A percentile compares a stretch with the other conserved stretches of the same genome.
Conservation (phyloP, 2,113 vertebrate genomes). For the Gnathonemus longibarbis region DNA sequence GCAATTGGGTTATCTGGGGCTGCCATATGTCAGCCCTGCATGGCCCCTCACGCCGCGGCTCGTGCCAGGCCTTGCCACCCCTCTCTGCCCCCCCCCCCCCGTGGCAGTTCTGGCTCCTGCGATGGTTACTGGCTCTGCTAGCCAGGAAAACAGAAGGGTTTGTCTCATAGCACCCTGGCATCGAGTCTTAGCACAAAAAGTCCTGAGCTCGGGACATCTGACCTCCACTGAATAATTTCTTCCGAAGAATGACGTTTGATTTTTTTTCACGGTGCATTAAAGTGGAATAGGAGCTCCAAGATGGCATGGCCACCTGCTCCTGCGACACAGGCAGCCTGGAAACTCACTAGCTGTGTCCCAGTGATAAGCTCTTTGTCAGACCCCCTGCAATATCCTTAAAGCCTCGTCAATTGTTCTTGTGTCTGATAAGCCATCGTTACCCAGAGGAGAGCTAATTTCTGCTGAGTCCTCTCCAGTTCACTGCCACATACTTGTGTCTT, state of each 20-base stretch:
- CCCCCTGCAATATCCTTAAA: background rate
- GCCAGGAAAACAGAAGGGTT: background rate
- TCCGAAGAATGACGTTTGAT: background rate
- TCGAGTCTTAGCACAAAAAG: background rate
- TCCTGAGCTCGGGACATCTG: background rate
- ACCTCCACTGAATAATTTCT: background rate
- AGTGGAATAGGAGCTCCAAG: background rate
- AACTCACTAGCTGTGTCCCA: background rate
- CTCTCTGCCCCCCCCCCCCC: background rate
- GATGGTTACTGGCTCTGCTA: background rate
- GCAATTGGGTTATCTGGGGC: background rate
- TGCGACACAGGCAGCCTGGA: background rate
- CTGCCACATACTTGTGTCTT: background rate
- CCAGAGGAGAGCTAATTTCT: background rate
- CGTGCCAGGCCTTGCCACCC: background rate
- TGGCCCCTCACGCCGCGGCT: background rate
- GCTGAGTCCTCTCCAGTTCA: background rate
- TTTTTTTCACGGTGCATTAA: background rate
- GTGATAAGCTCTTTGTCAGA: background rate
- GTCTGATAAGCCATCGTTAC: background rate
- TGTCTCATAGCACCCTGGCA: background rate
- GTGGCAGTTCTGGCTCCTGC: background rate
- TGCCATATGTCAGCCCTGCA: background rate
- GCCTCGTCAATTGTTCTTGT: background rate
- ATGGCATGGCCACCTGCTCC: background rate